Base-by-base conservation (phyloP, 2,888 invertebrate species). In the Cryptocheilus praepositus region DNA sequence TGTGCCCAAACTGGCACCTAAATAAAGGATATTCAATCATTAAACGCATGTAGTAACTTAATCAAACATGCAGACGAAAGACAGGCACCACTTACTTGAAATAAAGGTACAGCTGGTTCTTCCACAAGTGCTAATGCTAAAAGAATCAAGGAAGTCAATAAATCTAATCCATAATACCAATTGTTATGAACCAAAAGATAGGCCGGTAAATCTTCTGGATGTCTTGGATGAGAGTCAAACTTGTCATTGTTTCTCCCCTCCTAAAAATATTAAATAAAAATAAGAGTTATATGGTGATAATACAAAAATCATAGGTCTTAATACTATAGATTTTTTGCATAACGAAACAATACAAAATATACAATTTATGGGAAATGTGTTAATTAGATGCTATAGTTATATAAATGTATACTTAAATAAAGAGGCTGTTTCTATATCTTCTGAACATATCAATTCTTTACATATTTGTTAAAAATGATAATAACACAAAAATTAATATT, bases 231-330 rank as follows among this genome's bases (percentile, higher is more conserved):
- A 0, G 95, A 95, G 87, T 95, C 95, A 86, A 96, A 96, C 88
- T 96, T 96, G 88, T 96, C 96, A 89, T 96, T 97, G 88, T 96
- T 96, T 86, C 93, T 92, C 43, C 96, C 96, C 92, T 96, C 96
- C 94, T 96, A 89, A 55, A 46, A 55, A 46, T 55, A 55, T 56
- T 53, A 15, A 53, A n/a, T 49, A 4, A 18, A 22, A 25, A n/a
- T n/a, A 44, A 43, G 21, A 15, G 16, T n/a, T 18, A 52, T 21
- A 46, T 44, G 36, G 25, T 28, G 16, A 25, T 25, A 5, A 63
- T 16, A 52, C 19, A 28, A 8, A 43, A 43, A 58, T 21, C 44
- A 11, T 49, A 46, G 18, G 58, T 61, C 60, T 36, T 25, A 56
- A 13, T 18, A 43, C 51, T 46, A 36, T 25, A 8, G 7, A 36